Evolutionary conservation across 2,888 invertebrate species (phyloP).

Genomic region (Dendrolimus houi): DNA sequence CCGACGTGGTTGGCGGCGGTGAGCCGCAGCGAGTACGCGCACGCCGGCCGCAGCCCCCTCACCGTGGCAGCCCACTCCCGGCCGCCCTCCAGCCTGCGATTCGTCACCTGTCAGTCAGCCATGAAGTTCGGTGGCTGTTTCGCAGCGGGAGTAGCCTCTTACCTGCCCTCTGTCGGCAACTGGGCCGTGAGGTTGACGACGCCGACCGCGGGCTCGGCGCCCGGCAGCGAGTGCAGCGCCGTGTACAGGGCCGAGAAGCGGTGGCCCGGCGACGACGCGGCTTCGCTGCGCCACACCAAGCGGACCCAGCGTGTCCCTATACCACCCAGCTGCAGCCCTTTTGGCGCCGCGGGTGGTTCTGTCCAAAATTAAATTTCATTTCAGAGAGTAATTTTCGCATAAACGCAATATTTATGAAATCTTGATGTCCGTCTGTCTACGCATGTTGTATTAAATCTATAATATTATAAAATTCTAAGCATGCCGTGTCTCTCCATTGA

Average conservation of each 20-base stretch:
- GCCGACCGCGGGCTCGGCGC: constrained; percentile 17
- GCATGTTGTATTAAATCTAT: no score
- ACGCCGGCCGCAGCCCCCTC: constrained; percentile 79
- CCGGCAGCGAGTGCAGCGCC: constrained; percentile 31
- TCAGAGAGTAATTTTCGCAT: no score
- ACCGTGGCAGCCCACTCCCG: constrained; percentile 33
- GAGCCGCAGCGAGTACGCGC: constrained; percentile 81
- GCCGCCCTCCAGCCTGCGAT: constrained; percentile 18
- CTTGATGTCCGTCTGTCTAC: no score
- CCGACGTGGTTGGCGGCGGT: constrained; percentile 84
- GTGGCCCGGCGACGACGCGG: constrained; percentile 6
- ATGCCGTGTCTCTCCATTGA: no score
- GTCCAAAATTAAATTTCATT: not conserved
- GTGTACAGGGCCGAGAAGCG: constrained; percentile 34
- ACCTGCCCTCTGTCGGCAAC: constrained; percentile 20
- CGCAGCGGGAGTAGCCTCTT: not conserved
- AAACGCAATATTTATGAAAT: no score
- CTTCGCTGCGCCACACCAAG: constrained; percentile 66
- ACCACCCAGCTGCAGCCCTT: constrained; percentile 74
- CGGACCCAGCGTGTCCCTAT: constrained; percentile 77
- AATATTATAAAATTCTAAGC: no score
- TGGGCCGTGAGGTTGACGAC: constrained; percentile 39
- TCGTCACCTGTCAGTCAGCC: constrained; percentile 17
- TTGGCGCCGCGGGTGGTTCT: constrained; percentile 82
- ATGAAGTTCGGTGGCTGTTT: not conserved